Conservation (phyloP, 2,797 vertebrate species). For the Capromys pilorides region DNA sequence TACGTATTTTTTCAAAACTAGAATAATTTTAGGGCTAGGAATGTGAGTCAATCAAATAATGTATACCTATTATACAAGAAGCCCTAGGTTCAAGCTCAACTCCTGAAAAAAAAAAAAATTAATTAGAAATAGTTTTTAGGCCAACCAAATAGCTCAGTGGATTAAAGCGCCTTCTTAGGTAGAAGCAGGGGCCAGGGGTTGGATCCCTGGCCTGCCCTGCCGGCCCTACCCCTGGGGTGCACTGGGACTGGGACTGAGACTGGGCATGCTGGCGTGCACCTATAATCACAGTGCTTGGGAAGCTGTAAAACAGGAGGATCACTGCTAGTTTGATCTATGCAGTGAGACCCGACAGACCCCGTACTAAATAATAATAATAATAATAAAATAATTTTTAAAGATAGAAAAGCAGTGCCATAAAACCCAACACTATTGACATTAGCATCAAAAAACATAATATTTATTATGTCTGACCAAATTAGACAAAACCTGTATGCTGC, state of each 20-base stretch:
- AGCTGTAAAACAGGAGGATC: too few species aligned
- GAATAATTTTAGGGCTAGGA: not conserved
- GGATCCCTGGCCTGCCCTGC: too few species aligned
- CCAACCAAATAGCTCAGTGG: too few species aligned
- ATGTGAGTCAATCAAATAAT: not conserved
- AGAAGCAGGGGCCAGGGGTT: too few species aligned
- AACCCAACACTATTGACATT: not conserved
- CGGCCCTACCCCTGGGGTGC: too few species aligned
- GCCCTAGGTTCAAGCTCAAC: not conserved
- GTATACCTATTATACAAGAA: not conserved
- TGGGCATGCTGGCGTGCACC: too few species aligned
- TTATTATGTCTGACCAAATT: conserved; percentile 8
- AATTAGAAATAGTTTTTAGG: not conserved
- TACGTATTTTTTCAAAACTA: not conserved
- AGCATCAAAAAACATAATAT: conserved; percentile 30
- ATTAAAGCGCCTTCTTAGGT: too few species aligned
- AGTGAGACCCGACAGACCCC: too few species aligned
- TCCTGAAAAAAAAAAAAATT: not conserved
- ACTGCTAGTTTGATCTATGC: too few species aligned
- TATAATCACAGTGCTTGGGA: too few species aligned
- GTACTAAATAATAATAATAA: not conserved
- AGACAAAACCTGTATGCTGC: not conserved
- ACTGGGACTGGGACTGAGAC: too few species aligned
- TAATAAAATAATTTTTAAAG: not conserved
- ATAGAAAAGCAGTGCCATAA: not conserved